These are phyloP conservation scores for Shargacucullia verbasci DNA, from an alignment of 2,888 invertebrate genomes.

Conservation along the genomic window DNA sequence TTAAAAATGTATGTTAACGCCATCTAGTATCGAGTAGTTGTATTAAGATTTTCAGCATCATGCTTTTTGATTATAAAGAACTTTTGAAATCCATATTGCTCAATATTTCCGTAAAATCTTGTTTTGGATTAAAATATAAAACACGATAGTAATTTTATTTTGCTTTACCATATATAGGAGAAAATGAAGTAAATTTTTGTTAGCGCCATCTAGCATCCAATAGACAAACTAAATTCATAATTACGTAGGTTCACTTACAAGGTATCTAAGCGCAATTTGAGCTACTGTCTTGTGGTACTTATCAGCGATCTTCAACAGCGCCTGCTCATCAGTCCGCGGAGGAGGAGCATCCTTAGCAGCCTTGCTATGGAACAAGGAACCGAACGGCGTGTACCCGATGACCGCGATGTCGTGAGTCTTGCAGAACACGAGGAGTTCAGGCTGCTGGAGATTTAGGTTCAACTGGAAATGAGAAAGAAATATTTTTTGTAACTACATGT, in stretches of 20 bases:
- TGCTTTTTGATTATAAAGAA: no score
- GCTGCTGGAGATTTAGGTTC: conserved; percentile 92
- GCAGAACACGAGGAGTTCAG: conserved; percentile 91
- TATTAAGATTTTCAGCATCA: not conserved
- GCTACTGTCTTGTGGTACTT: conserved; percentile 91
- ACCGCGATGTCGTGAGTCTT: conserved; percentile 90
- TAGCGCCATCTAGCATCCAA: conserved; percentile 18
- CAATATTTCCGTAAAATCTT: no score
- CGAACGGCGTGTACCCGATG: conserved; percentile 93
- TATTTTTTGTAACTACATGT: no score
- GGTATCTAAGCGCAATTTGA: conserved; percentile 90
- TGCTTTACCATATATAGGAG: no score
- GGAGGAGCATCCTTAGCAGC: conserved; percentile 83
- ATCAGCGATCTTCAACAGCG: conserved; percentile 86
- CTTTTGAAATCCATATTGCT: no score
- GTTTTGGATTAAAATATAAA: no score
- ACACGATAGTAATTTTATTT: no score
- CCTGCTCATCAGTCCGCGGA: conserved; percentile 87
- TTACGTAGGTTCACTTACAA: conserved; percentile 87
- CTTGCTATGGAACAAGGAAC: conserved; percentile 80
- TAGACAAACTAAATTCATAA: not conserved
- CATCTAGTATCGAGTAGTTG: conserved; percentile 12
- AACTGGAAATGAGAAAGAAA: conserved; percentile 60
- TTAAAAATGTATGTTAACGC: conserved; percentile 12
- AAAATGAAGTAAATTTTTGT: not conserved